These are phyloP conservation scores for Oligia fasciuncula DNA, from an alignment of 2,888 invertebrate species.

Conservation along the genomic window DNA sequence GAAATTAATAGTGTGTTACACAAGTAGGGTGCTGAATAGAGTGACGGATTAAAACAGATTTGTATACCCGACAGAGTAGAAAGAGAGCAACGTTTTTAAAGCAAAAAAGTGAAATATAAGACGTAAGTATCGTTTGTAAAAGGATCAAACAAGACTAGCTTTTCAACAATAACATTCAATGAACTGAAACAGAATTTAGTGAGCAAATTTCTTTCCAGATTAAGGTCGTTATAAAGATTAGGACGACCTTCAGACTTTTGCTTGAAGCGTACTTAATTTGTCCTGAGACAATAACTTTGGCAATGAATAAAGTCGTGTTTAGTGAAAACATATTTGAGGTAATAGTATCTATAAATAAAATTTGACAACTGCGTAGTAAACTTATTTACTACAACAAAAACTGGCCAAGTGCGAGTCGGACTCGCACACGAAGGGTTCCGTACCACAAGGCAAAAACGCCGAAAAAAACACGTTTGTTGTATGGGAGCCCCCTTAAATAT, in stretches of 20 bases:
- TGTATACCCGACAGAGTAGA: background rate
- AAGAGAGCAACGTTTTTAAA: background rate
- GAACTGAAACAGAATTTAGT: slow-evolving; percentile 39
- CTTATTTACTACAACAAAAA: background rate
- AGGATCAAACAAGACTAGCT: slow-evolving; percentile 53
- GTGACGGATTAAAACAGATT: background rate
- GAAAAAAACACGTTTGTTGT: too few species aligned
- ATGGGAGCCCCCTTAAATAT: too few species aligned
- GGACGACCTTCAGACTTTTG: slow-evolving; percentile 29
- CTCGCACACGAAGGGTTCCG: too few species aligned
- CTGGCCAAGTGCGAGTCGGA: too few species aligned
- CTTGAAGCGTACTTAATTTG: slow-evolving; percentile 4
- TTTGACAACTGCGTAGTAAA: background rate
- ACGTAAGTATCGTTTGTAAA: slow-evolving; percentile 22
- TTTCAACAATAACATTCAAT: slow-evolving; percentile 51
- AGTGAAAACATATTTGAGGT: background rate
- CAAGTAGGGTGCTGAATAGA: background rate
- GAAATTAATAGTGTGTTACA: too few species aligned
- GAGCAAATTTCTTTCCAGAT: slow-evolving; percentile 57
- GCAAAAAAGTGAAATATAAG: slow-evolving; percentile 18
- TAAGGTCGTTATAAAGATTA: slow-evolving; percentile 43
- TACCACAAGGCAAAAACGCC: too few species aligned
- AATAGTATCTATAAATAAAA: background rate
- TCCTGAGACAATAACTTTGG: background rate
- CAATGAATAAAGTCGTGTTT: background rate